A percentile compares a stretch with the other conserved stretches of the same genome.
phyloP scores from a whole-genome alignment of 2,113 vertebrate genomes.

The Acanthisitta chloris region DNA sequence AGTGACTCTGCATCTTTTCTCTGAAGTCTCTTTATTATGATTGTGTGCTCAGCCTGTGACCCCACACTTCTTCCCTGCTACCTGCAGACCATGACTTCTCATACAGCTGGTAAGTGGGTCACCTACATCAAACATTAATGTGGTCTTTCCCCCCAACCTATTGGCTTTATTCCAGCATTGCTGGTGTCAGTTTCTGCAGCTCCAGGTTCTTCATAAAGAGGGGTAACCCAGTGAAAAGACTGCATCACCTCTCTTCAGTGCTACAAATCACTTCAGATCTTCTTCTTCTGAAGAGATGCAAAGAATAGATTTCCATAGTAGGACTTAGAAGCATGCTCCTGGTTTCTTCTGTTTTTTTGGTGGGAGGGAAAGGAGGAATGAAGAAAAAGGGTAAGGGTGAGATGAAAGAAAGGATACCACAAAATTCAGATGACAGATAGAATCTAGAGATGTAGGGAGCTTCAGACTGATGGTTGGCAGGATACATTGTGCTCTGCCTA shows the following conservation, averaged over 20 bases:
- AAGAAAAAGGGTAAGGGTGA: not conserved
- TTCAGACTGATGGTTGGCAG: not conserved
- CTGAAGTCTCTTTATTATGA: not conserved
- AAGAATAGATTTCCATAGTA: not conserved
- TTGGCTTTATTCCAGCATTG: not conserved
- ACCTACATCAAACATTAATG: not conserved
- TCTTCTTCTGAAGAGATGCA: not conserved
- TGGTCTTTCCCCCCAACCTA: not conserved
- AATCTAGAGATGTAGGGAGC: not conserved
- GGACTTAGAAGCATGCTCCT: not conserved
- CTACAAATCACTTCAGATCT: not conserved
- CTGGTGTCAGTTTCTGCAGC: not conserved
- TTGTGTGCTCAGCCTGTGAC: not conserved
- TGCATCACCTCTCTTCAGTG: not conserved
- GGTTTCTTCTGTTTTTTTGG: not conserved
- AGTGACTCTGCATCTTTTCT: not conserved
- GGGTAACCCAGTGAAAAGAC: not conserved
- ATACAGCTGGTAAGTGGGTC: rapidly evolving
- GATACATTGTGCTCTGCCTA: not conserved
- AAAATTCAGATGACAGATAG: not conserved
- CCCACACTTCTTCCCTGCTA: not conserved
- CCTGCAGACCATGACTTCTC: not conserved
- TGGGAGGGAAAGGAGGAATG: not conserved
- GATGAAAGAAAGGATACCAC: not conserved
- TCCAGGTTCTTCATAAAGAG: not conserved